Base-by-base conservation (phyloP, 2,888 invertebrate genomes). In the Gymnosoma rotundatum region DNA sequence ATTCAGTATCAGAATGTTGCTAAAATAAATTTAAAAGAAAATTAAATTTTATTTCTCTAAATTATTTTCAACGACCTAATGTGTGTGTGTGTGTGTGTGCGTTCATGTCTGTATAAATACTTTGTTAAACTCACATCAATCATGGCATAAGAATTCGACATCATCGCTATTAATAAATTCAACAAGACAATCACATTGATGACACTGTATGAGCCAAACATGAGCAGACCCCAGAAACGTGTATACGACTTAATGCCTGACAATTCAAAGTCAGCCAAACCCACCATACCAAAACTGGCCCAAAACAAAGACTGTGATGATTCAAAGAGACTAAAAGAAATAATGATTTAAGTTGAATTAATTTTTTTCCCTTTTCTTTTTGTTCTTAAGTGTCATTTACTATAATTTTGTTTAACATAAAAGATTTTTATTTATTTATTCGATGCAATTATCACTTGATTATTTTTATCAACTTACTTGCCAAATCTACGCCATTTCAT, bases 151-250 rank as follows among this genome's bases (percentile, higher is more conserved):
- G 98, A 98, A 93, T 98, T 98, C 89, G 97, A 98, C 98, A 98
- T 98, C 98, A 98, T 99, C 88, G 98, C 98, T 90, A 98, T 98
- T 86, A 98, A 95, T 83, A 98, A 95, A 92, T 98, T 98, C 88
- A 98, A 93, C 54, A 98, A 93, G 16, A 98, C 98, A 90, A 98
- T 97, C 87, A 98, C 96, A 91, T 98, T 98, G 93, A 98, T 98
- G 87, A 97, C 97, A 86, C 97, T 97, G 93, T 98, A 99, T 0
- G 97, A 97, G 4, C 98, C 98, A 90, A 98, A 98, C 97, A 98
- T 98, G 48, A 98, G 94, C 70, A 98, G 94, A 3, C 98, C 98
- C 97, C 98, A 98, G 93, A 98, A 98, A 87, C 98, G 94, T 0
- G 98, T 98, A 91, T 97, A 97, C 12, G 95, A 95, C 93, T 97